Evolutionary conservation across 2,113 vertebrate genomes (phyloP), one percentile per base, ranked within the genome.

Genomic region (Tragelaphus scriptus): DNA sequence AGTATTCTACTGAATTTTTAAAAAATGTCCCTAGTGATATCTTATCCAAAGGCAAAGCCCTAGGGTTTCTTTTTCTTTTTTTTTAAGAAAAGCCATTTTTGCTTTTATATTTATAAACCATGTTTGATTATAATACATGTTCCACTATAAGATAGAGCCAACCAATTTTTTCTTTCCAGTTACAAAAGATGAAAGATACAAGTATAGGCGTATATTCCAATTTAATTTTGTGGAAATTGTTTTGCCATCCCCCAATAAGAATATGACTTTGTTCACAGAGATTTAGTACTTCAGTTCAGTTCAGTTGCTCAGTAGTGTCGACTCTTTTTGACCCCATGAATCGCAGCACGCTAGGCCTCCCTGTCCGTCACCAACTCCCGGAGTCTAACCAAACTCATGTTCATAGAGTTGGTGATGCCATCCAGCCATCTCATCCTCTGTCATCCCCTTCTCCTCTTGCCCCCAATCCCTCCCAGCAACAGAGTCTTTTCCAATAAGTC

Each of bases 1-100:
- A 99, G 97, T 98, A 92, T 98, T 95, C 92, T 98, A 98, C 95
- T 96, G 95, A 94, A 98, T 59, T 98, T 96, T 98, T 3, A 85
- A 96, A 88, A 97, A 96, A 94, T 61, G 96, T 95, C 87, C 93
- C 96, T 17, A 77, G 92, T 98, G 97, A 92, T 97, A 97, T 96
- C 95, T 98, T 97, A 98, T 95, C 97, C 97, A 98, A 98, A 97
- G 97, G 90, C 85, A 6, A 97, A 97, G 68, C 98, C 90, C 94
- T 91, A 94, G 94, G 96, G 90, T 68, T 97, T 82, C 51, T 96
- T 96, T 98, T 91, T 95, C 94, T 94, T 59, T 61, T 58, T 71
- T 71, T 71, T 36, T 0, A 88, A 77, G 80, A 96, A 97, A 95
- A 81, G n/a, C 59, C 16, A 84, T 93, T 98, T 98, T 95, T 95